Conservation (phyloP, 2,797 vertebrate species). For the Urophycis tenuis region DNA sequence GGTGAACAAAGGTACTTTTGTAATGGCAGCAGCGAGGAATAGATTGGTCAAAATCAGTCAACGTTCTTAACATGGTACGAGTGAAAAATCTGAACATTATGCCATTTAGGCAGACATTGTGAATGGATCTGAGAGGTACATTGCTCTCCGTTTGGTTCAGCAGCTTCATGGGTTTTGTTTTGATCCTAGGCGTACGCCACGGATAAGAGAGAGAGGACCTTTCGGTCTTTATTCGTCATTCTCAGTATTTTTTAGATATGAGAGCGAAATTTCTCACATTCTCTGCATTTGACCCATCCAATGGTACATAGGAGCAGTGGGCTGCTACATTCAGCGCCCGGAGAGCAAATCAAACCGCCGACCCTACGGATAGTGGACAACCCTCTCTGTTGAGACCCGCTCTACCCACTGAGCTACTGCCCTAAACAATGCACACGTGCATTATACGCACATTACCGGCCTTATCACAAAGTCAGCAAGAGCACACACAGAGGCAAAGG, state of each 20-base stretch:
- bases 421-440: constrained; percentile 32
- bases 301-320: too few species aligned
- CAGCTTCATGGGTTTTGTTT: constrained; percentile 20
- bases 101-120: background rate
- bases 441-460: too few species aligned
- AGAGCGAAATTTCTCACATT: too few species aligned
- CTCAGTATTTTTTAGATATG: too few species aligned
- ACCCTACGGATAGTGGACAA: too few species aligned
- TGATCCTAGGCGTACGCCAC: constrained; percentile 14
- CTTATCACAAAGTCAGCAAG: constrained; percentile 36
- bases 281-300: too few species aligned
- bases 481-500: constrained; percentile 29
- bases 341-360: too few species aligned
- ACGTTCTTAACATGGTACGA: background rate
- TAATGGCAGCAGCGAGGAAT: constrained; percentile 3
- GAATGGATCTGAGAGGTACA: background rate
- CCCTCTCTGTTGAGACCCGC: too few species aligned
- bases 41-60: background rate
- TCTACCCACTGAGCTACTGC: too few species aligned
- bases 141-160: constrained; percentile 3
- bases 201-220: too few species aligned
- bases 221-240: too few species aligned
- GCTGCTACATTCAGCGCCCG: too few species aligned
- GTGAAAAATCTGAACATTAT: background rate
- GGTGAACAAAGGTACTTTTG: constrained; percentile 14